Evolutionary conservation across 2,888 invertebrate species (phyloP).

Genomic region (Eupithecia subfuscata): DNA sequence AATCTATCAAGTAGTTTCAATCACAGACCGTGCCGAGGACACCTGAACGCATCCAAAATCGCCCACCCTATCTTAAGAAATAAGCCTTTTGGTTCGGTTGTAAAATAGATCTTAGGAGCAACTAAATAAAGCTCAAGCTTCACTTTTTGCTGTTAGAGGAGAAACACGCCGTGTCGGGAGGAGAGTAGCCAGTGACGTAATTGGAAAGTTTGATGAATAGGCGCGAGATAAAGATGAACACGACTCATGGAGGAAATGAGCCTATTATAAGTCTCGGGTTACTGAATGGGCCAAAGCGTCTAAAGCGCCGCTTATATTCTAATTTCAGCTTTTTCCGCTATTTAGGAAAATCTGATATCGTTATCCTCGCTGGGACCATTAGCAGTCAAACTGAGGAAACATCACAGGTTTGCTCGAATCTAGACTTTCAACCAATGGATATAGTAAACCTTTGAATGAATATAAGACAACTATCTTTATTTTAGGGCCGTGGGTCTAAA

Average conservation of each 20-base stretch:
- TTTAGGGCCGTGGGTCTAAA: too few species aligned
- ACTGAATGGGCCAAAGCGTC: conserved; percentile 18
- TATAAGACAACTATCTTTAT: neutral
- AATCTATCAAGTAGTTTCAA: neutral
- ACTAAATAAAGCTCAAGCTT: conserved; percentile 3
- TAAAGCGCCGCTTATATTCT: conserved; percentile 25
- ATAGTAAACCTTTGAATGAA: neutral
- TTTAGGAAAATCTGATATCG: conserved; percentile 6
- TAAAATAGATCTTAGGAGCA: conserved; percentile 3
- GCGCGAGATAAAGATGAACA: conserved; percentile 38
- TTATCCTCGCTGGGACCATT: neutral
- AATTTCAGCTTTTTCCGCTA: conserved; percentile 36
- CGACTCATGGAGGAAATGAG: conserved; percentile 39
- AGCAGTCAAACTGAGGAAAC: neutral
- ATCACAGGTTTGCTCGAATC: neutral
- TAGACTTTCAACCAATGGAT: neutral
- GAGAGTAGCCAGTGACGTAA: conserved; percentile 9
- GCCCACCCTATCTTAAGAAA: neutral
- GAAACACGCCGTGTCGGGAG: neutral
- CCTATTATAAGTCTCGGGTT: conserved; percentile 34
- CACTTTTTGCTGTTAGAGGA: neutral
- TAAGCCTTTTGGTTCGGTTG: neutral
- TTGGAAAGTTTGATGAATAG: conserved; percentile 43
- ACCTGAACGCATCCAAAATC: neutral
- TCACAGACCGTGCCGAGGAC: neutral